A percentile compares a stretch with the other conserved stretches of the same genome.
phyloP scores from a whole-genome alignment of 2,113 vertebrate species.

The Vulpes ferrilata region DNA sequence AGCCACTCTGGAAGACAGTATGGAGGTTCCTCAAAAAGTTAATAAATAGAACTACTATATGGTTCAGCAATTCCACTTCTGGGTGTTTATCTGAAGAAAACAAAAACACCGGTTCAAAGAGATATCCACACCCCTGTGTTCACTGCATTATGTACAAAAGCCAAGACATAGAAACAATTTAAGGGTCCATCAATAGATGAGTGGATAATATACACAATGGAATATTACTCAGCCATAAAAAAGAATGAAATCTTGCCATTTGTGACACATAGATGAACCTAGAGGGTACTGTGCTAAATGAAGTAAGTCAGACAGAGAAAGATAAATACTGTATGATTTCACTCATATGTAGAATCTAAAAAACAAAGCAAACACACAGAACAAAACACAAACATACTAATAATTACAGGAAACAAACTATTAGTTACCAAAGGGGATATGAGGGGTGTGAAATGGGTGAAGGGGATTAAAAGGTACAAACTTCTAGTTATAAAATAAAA shows the following conservation, averaged over 20 bases:
- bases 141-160: background rate
- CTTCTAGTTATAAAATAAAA: background rate
- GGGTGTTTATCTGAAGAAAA: background rate
- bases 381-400: background rate
- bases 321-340: background rate
- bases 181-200: background rate
- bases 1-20: background rate
- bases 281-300: background rate
- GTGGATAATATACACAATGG: background rate
- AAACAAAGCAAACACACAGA: background rate
- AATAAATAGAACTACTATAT: background rate
- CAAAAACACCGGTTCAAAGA: background rate
- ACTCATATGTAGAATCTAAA: background rate
- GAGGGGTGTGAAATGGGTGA: background rate
- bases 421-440: background rate
- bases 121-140: background rate
- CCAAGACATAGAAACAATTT: background rate
- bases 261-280: background rate
- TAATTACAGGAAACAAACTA: background rate
- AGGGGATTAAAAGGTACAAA: background rate
- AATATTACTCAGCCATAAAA: background rate
- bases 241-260: background rate
- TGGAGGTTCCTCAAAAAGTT: background rate
- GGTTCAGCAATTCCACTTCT: background rate
- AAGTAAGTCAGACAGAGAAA: background rate